Conservation (phyloP, 2,113 vertebrate species). For the Gavia stellata region DNA sequence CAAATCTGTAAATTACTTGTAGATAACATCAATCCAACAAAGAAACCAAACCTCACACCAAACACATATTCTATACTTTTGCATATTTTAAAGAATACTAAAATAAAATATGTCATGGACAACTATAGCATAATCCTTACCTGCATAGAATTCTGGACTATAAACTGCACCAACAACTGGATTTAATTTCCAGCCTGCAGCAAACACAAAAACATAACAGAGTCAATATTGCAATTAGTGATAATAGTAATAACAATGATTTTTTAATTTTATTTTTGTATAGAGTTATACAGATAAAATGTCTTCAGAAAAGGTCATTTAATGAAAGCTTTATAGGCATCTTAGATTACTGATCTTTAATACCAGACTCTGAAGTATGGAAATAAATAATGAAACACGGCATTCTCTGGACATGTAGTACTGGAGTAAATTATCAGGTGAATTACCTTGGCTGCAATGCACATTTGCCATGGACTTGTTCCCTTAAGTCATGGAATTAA, state of each 20-base stretch:
- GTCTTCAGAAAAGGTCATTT: not conserved
- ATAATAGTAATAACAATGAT: not conserved
- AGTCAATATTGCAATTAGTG: conserved; percentile 10
- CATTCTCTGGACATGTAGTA: not conserved
- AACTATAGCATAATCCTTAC: conserved; percentile 68
- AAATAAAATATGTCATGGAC: not conserved
- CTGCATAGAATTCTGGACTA: conserved; percentile 99
- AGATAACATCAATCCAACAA: not conserved
- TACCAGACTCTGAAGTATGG: not conserved
- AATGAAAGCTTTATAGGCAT: not conserved
- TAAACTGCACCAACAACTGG: conserved; percentile 97
- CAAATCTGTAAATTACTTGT: not conserved
- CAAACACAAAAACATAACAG: conserved; percentile 50
- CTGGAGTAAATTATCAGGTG: not conserved
- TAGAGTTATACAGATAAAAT: not conserved
- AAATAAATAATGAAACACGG: not conserved
- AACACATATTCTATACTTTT: not conserved
- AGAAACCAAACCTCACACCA: not conserved
- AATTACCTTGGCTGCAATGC: not conserved
- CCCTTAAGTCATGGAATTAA: not conserved
- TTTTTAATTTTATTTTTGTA: not conserved
- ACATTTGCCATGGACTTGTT: not conserved
- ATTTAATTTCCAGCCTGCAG: conserved; percentile 97
- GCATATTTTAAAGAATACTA: not conserved
- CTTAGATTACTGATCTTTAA: not conserved